Percentiles rank a stretch among this genome's conserved stretches.
These are phyloP conservation scores for Styela clava DNA, from an alignment of 23 tunicate genomes.

Conservation along the genomic window DNA sequence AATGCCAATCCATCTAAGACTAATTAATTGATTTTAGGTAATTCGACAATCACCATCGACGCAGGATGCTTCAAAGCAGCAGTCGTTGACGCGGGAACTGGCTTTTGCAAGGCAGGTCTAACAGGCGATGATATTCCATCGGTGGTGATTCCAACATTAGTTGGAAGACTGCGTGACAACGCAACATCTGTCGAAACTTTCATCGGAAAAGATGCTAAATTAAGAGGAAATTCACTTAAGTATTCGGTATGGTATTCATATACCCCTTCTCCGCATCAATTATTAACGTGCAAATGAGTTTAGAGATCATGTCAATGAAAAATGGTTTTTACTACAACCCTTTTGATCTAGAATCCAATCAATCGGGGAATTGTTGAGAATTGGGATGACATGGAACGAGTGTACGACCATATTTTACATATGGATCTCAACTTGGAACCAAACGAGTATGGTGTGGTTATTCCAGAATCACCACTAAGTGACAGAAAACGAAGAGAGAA, in stretches of 20 bases:
- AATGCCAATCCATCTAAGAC: no score
- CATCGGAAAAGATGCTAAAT: conserved; percentile 59
- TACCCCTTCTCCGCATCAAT: no score
- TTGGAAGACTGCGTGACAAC: conserved; percentile 34
- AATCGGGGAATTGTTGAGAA: conserved; percentile 45
- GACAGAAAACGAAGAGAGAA: conserved; percentile 30
- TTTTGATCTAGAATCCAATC: conserved; percentile 45
- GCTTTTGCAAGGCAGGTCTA: conserved; percentile 65
- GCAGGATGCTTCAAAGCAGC: conserved; percentile 21
- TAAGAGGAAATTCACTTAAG: conserved; percentile 45
- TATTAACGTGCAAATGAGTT: no score
- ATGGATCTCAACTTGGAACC: conserved; percentile 59
- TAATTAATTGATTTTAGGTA: conserved; percentile 13
- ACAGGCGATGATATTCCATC: conserved; percentile 57
- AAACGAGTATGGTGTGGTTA: conserved; percentile 28
- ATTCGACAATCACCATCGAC: conserved; percentile 34
- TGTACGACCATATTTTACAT: conserved; percentile 46
- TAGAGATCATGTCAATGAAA: no score
- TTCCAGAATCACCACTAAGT: conserved; percentile 33
- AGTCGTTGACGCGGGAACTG: conserved; percentile 52
- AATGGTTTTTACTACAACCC: no score
- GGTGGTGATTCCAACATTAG: conserved; percentile 59
- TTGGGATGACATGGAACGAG: conserved; percentile 55
- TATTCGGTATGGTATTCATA: conserved; percentile 43
- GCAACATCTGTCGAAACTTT: conserved; percentile 32